phyloP scores from a whole-genome alignment of 2,113 vertebrate species.

The Perca schrenkii region DNA sequence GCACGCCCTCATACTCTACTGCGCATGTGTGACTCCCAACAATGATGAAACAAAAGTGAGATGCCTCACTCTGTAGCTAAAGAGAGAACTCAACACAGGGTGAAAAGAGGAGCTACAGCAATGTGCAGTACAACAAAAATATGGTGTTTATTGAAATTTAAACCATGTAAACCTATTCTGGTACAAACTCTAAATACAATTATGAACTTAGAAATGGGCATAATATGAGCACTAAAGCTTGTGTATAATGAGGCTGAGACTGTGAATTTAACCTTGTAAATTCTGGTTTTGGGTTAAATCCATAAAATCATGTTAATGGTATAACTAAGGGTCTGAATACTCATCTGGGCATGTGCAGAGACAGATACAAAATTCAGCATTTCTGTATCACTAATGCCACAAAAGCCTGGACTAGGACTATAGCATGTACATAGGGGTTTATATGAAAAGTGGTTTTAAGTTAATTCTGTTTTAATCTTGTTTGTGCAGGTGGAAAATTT shows the following conservation, averaged over 20 bases:
- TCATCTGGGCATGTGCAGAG: background rate
- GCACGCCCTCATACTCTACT: too few relatives aligned
- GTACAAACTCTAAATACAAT: too few relatives aligned
- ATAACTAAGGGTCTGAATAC: background rate
- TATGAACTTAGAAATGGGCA: too few relatives aligned
- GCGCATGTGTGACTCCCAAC: too few relatives aligned
- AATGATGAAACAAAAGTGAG: too few relatives aligned
- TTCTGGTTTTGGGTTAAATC: slow-evolving; percentile 16
- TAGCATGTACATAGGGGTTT: background rate
- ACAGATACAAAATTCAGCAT: background rate
- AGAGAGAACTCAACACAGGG: too few relatives aligned
- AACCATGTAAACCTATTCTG: too few relatives aligned
- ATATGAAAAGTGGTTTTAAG: slow-evolving; percentile 18
- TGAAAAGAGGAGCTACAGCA: too few relatives aligned
- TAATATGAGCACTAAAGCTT: slow-evolving; percentile 3
- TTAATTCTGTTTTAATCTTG: background rate
- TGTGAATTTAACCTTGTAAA: slow-evolving; percentile 16
- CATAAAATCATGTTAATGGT: background rate
- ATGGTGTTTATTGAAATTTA: too few relatives aligned
- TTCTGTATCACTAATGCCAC: slow-evolving; percentile 9
- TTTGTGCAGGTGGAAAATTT: background rate
- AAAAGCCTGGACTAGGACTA: background rate
- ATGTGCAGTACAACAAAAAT: too few relatives aligned
- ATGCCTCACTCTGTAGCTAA: too few relatives aligned
- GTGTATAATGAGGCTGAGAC: slow-evolving; percentile 27